phyloP scores from a whole-genome alignment of 2,797 vertebrate genomes.

The Momotus momota region DNA sequence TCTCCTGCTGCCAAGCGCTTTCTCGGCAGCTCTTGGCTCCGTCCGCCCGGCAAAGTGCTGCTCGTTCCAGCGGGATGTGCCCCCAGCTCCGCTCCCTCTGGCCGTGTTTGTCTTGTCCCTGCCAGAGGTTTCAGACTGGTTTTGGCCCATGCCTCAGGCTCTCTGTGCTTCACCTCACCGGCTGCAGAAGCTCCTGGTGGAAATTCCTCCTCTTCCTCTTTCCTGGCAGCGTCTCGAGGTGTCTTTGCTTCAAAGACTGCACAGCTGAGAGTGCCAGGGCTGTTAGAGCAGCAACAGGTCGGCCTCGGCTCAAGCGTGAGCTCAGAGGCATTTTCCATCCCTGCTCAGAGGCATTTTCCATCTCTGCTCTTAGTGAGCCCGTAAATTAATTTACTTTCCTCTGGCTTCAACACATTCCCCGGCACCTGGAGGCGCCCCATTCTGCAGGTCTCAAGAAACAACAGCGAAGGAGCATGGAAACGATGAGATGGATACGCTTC shows the following conservation, averaged over 20 bases:
- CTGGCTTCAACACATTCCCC: neutral
- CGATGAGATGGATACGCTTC: accelerated
- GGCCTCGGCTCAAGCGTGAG: neutral
- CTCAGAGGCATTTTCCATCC: neutral
- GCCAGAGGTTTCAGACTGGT: neutral
- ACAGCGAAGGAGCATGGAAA: accelerated
- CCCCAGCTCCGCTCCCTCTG: neutral
- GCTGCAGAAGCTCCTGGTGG: neutral
- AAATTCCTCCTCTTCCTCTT: constrained; percentile 5
- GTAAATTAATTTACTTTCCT: neutral
- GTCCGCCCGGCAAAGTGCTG: accelerated
- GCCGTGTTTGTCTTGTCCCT: neutral
- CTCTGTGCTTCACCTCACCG: neutral
- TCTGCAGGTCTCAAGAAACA: neutral
- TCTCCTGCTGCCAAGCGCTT: neutral
- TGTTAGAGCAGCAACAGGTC: neutral
- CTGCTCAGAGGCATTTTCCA: neutral
- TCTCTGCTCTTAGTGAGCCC: neutral
- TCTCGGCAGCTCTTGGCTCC: neutral
- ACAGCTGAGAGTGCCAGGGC: neutral
- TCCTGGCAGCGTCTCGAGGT: accelerated
- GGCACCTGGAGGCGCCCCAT: accelerated
- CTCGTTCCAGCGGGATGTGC: accelerated
- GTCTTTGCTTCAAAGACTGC: neutral
- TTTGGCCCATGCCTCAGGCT: neutral